Base-by-base conservation (phyloP, 2,797 vertebrate species). In the Rhinatrema bivittatum region DNA sequence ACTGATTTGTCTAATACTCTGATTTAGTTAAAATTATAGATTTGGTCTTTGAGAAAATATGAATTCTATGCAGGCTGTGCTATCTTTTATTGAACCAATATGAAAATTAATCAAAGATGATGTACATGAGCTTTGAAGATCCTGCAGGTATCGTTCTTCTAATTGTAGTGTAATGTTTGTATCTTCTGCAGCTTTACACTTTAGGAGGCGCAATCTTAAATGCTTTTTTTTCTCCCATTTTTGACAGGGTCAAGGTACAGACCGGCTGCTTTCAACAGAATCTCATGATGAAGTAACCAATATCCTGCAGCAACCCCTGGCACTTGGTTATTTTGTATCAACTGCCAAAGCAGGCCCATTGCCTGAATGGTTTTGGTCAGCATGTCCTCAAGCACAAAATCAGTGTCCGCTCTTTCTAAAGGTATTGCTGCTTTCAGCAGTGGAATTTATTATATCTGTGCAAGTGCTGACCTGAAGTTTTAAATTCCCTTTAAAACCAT, bases 391-490 rank as follows among this genome's bases (percentile, higher is more conserved):
- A 89, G 94, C 94, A 77, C 91, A 95, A 89, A 91, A 95, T 84
- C 94, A 97, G 77, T 98, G 94, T 81, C 94, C 94, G 44, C 87
- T 98, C 67, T 98, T 97, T 74, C 91, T 98, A 77, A 98, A 98
- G 93, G 94, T 98, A 87, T 59, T 4, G 38, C 29, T 16, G 29
- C 40, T 31, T 43, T 9, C 27, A 2, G n/a, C n/a, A n/a, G n/a
- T 46, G 23, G 30, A 2, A 9, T 5, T 39, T 13, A 12, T 40
- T 32, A 2, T 30, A 1, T 17, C n/a, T n/a, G n/a, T n/a, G n/a
- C n/a, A n/a, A n/a, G n/a, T n/a, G n/a, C n/a, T n/a, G n/a, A n/a
- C n/a, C n/a, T n/a, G n/a, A n/a, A n/a, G n/a, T n/a, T n/a, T n/a
- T n/a, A n/a, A n/a, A n/a, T n/a, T n/a, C n/a, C n/a, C n/a, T n/a